Evolutionary conservation across 2,797 vertebrate species (phyloP).

Genomic region (Falco naumanni): DNA sequence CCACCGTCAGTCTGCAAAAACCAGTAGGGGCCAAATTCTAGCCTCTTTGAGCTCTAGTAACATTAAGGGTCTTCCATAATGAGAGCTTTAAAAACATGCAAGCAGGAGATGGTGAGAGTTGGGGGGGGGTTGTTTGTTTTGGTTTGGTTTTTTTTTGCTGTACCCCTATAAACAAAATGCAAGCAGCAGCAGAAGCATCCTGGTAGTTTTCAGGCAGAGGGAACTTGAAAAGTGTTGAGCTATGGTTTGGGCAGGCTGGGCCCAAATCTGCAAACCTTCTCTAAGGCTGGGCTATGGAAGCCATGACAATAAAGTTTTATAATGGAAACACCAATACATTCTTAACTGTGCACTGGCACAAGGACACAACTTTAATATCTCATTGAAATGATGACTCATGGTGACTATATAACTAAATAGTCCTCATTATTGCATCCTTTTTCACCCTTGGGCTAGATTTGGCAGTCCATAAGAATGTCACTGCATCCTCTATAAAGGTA

Average conservation of each 20-base stretch:
- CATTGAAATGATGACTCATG: conserved; percentile 15
- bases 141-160: neutral
- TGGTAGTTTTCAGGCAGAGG: neutral
- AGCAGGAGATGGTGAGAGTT: fast-evolving
- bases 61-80: neutral
- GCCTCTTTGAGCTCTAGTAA: neutral
- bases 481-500: conserved; percentile 29
- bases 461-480: conserved; percentile 48
- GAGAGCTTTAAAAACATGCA: neutral
- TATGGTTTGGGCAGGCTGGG: neutral
- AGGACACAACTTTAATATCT: neutral
- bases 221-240: neutral
- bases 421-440: conserved; percentile 29
- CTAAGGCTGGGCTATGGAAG: neutral
- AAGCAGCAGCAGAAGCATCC: neutral
- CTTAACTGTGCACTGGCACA: neutral
- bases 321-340: neutral
- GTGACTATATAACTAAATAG: conserved; percentile 2
- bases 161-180: neutral
- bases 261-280: neutral
- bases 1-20: neutral
- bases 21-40: neutral
- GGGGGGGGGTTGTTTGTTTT: neutral
- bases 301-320: neutral
- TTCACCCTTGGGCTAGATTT: conserved; percentile 18